These are phyloP conservation scores for Phenganax subtilis DNA, from an alignment of 92 coral and sea anemone genomes.

Conservation along the genomic window DNA sequence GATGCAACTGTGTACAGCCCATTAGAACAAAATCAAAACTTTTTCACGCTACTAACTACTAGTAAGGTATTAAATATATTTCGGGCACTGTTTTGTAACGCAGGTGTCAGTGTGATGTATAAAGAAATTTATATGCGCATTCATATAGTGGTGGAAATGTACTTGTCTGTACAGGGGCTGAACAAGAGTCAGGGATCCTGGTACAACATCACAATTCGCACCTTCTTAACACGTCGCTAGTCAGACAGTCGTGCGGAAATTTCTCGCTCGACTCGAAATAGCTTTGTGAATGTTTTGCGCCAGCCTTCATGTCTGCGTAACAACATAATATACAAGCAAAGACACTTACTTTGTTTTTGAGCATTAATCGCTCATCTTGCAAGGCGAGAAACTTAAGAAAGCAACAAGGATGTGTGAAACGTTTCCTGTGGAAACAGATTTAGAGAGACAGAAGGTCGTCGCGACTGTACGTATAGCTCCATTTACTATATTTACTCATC, in stretches of 20 bases:
- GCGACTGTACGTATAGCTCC: not conserved
- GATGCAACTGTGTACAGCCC: no score
- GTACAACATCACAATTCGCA: conserved; percentile 30
- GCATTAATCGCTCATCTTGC: not conserved
- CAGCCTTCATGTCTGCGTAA: conserved; percentile 28
- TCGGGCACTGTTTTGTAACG: no score
- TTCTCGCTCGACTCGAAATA: conserved; percentile 23
- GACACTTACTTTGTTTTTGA: conserved; percentile 8
- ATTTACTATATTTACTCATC: no score
- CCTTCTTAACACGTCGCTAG: conserved; percentile 42
- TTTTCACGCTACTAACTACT: no score
- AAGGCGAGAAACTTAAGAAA: conserved; percentile 25
- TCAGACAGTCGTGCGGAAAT: conserved; percentile 41
- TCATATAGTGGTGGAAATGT: not conserved
- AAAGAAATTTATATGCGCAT: no score
- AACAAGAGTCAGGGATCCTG: conserved; percentile 30
- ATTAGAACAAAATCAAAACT: no score
- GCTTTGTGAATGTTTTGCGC: conserved; percentile 26
- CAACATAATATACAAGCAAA: not conserved
- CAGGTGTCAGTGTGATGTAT: no score
- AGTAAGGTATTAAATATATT: no score
- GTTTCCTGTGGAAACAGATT: not conserved
- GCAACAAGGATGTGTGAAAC: conserved; percentile 6
- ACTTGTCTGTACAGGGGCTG: not conserved
- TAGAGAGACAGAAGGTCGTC: not conserved